These are phyloP conservation scores for Lomographa bimaculata DNA, from an alignment of 2,888 invertebrate genomes.

Conservation along the genomic window DNA sequence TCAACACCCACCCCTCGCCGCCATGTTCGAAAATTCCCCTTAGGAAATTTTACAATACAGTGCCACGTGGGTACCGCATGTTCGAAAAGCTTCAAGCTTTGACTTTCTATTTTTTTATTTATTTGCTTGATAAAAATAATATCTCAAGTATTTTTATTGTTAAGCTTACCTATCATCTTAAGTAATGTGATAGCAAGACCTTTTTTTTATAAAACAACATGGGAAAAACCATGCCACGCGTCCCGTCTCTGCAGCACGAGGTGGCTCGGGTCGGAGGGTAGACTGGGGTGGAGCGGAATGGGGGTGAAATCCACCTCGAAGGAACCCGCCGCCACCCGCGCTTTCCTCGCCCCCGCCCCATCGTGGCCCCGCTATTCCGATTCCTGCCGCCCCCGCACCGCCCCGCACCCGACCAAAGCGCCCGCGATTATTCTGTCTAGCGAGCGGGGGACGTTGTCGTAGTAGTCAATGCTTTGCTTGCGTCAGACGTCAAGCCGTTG, in stretches of 20 bases:
- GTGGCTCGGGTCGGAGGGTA: slow-evolving; percentile 37
- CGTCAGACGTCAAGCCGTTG: slow-evolving; percentile 44
- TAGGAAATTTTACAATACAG: slow-evolving; percentile 48
- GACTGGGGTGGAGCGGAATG: slow-evolving; percentile 34
- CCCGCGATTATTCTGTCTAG: slow-evolving; percentile 77
- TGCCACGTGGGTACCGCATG: slow-evolving; percentile 47
- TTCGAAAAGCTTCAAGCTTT: no score
- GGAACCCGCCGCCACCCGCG: slow-evolving; percentile 7
- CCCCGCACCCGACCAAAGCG: slow-evolving; percentile 46
- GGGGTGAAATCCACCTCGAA: slow-evolving; percentile 17
- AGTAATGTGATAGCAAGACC: no score
- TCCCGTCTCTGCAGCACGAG: slow-evolving; percentile 28
- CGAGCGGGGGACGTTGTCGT: slow-evolving; percentile 59
- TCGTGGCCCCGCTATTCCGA: slow-evolving; percentile 36
- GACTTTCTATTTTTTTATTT: no score
- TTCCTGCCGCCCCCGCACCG: slow-evolving; percentile 32
- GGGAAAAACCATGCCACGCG: slow-evolving; percentile 14
- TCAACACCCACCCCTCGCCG: slow-evolving; percentile 29
- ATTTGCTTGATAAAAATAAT: no score
- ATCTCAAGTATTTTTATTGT: no score
- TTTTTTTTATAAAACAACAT: background rate
- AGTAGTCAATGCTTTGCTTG: slow-evolving; percentile 66
- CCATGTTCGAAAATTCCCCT: slow-evolving; percentile 34
- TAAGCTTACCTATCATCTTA: no score
- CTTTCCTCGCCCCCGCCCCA: slow-evolving; percentile 7